phyloP scores from a whole-genome alignment of 92 coral and sea anemone species.

The Heteractis magnifica region DNA sequence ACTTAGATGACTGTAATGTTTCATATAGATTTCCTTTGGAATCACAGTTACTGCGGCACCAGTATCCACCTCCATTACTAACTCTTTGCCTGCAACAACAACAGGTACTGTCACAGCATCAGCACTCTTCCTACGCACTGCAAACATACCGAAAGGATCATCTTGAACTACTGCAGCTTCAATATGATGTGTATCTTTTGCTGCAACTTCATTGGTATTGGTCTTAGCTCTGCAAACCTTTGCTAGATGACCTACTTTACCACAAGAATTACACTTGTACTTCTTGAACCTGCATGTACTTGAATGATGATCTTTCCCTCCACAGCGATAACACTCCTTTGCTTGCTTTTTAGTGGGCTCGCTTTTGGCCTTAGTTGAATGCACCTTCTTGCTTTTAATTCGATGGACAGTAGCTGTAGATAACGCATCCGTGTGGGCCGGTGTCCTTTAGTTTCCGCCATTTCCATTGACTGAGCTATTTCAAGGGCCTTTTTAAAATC shows the following conservation, averaged over 20 bases:
- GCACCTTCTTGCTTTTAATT: neutral
- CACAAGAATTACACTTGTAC: slow-evolving; percentile 23
- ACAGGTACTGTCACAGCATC: slow-evolving; percentile 19
- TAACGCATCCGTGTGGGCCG: slow-evolving; percentile 19
- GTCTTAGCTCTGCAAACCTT: slow-evolving; percentile 28
- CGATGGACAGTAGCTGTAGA: neutral
- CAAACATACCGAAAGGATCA: slow-evolving; percentile 13
- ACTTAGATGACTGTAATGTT: slow-evolving; percentile 2
- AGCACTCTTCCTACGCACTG: neutral
- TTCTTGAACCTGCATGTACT: slow-evolving; percentile 16
- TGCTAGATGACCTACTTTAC: slow-evolving; percentile 34
- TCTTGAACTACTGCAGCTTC: neutral
- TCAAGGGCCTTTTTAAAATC: slow-evolving; percentile 27
- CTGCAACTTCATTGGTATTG: neutral
- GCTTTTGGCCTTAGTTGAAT: neutral
- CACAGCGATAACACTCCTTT: slow-evolving; percentile 20
- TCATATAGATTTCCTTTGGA: neutral
- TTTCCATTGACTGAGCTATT: slow-evolving; percentile 39
- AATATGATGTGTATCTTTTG: neutral
- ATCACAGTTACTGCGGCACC: slow-evolving; percentile 15
- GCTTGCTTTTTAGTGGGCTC: neutral
- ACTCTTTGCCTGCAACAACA: slow-evolving; percentile 8
- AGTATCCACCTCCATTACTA: slow-evolving; percentile 20
- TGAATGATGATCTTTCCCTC: slow-evolving; percentile 9
- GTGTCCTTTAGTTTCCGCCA: slow-evolving; percentile 29